Conservation (phyloP, 2,113 vertebrate genomes). For the Rhynchomys soricoides region DNA sequence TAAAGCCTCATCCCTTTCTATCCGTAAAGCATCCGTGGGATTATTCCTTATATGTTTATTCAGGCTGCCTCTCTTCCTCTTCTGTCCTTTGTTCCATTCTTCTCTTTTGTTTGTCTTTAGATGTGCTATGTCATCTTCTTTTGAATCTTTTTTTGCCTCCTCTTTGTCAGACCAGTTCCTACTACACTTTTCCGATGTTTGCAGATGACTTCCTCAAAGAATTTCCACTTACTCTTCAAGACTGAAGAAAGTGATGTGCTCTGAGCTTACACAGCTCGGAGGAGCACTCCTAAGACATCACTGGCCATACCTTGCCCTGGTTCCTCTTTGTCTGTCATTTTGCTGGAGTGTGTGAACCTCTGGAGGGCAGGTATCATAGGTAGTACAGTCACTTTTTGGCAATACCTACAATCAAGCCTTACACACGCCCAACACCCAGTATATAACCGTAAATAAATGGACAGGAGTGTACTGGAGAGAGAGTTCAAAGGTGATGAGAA, state of each 20-base stretch:
- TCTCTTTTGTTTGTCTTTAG: conserved; percentile 1
- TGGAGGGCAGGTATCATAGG: neutral
- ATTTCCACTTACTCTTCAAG: neutral
- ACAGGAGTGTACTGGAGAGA: neutral
- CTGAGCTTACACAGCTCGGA: neutral
- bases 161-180: neutral
- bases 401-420: conserved; percentile 29
- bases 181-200: conserved; percentile 9
- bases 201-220: neutral
- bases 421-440: neutral
- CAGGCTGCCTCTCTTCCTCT: too few relatives aligned
- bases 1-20: neutral
- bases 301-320: neutral
- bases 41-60: neutral
- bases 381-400: neutral
- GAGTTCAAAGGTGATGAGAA: too few relatives aligned
- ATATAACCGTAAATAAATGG: neutral
- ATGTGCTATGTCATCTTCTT: neutral
- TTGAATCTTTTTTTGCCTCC: neutral
- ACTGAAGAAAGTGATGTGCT: neutral
- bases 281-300: neutral
- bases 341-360: neutral
- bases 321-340: neutral
- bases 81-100: too few relatives aligned
- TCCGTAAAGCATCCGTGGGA: neutral